Percentiles rank a stretch among this genome's conserved stretches.
Evolutionary conservation across 2,888 invertebrate genomes (phyloP).

Genomic region (Bimastos eiseni): DNA sequence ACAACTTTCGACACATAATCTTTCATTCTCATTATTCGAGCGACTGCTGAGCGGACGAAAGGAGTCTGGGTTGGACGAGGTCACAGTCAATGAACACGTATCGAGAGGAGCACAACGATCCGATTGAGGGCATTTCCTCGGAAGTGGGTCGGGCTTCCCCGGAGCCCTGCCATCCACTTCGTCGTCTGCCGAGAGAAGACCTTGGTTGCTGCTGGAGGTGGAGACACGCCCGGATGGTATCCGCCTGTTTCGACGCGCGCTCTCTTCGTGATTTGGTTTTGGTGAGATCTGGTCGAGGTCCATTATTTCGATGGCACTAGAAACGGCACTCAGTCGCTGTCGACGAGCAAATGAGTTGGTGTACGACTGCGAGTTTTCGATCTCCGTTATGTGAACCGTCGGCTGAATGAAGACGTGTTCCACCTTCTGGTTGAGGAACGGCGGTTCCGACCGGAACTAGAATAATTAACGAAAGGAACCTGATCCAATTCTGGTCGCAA

Average conservation of each 20-base stretch:
- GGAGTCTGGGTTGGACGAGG: not conserved
- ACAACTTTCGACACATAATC: not conserved
- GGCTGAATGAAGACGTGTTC: not conserved
- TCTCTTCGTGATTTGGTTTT: not conserved
- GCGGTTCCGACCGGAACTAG: not conserved
- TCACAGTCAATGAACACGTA: not conserved
- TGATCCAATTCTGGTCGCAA: too few species aligned
- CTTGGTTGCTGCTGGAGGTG: not conserved
- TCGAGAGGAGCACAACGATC: conserved; percentile 3
- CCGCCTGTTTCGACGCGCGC: not conserved
- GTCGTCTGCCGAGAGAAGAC: not conserved
- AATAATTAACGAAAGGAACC: not conserved
- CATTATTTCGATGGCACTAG: not conserved
- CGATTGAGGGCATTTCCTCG: not conserved
- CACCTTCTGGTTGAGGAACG: not conserved
- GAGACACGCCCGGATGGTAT: not conserved
- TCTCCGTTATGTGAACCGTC: not conserved
- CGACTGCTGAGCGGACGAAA: not conserved
- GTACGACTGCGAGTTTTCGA: not conserved
- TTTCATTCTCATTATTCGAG: not conserved
- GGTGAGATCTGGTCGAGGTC: not conserved
- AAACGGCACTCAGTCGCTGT: not conserved
- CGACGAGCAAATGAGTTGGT: not conserved
- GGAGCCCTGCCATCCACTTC: not conserved
- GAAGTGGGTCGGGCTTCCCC: not conserved